Evolutionary conservation across 2,113 vertebrate species (phyloP).

Genomic region (Spea bombifrons): DNA sequence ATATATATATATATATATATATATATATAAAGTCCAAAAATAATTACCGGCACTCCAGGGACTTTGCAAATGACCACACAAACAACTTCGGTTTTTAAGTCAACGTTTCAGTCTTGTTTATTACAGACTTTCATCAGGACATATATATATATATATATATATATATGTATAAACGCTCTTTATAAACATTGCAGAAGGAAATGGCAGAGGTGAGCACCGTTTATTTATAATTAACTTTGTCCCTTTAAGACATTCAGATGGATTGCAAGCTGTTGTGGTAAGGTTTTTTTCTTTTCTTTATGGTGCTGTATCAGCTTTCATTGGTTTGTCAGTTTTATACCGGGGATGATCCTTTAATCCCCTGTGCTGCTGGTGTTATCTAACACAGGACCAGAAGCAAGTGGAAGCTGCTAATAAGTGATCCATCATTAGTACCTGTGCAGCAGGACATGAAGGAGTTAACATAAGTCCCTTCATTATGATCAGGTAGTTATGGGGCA

Average conservation of each 20-base stretch:
- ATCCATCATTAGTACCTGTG: background rate
- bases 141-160: no score
- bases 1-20: no score
- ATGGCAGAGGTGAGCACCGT: background rate
- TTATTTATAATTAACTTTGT: background rate
- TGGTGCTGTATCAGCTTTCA: slow-evolving; percentile 1
- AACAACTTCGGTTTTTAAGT: no score
- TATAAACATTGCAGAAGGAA: no score
- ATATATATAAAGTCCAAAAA: no score
- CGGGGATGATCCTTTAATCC: slow-evolving; percentile 1
- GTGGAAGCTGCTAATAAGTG: background rate
- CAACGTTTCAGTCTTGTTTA: no score
- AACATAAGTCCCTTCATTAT: slow-evolving; percentile 24
- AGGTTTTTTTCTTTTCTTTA: background rate
- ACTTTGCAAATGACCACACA: no score
- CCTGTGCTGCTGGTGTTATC: slow-evolving; percentile 2
- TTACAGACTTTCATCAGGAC: no score
- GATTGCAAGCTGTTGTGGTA: background rate
- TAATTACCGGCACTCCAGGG: no score
- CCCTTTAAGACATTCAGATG: background rate
- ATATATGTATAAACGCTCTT: no score
- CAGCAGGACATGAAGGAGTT: slow-evolving; percentile 12
- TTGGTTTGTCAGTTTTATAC: background rate
- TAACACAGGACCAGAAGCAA: background rate
- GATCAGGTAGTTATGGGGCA: slow-evolving; percentile 12